phyloP scores from a whole-genome alignment of 2,113 vertebrate species.

The Genyomyrus donnyi region DNA sequence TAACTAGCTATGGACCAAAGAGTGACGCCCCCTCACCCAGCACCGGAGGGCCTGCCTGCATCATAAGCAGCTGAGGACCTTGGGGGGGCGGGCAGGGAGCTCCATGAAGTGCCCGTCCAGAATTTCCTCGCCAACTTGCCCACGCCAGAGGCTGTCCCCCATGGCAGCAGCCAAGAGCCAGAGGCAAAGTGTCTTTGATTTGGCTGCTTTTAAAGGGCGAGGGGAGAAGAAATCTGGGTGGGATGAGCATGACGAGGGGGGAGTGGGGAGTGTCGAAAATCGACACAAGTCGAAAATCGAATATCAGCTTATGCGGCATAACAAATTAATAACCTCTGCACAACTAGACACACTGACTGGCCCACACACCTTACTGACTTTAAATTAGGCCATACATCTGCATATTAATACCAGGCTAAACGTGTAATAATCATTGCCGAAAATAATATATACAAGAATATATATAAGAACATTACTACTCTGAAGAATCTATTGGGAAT shows the following conservation, averaged over 20 bases:
- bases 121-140: neutral
- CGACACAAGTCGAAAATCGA: neutral
- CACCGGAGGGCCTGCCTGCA: neutral
- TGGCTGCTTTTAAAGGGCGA: neutral
- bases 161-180: neutral
- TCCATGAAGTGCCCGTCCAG: neutral
- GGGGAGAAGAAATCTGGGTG: neutral
- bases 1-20: neutral
- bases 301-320: neutral
- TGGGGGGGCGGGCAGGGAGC: neutral
- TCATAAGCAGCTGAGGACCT: neutral
- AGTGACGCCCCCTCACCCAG: neutral
- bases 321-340: neutral
- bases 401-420: slow-evolving; percentile 46
- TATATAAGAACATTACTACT: slow-evolving; percentile 42
- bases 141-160: neutral
- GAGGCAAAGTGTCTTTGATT: neutral
- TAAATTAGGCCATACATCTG: neutral
- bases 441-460: slow-evolving; percentile 49
- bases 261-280: slow-evolving; percentile 19
- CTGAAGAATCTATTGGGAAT: slow-evolving; percentile 30
- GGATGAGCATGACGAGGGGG: slow-evolving; percentile 10
- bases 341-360: neutral
- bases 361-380: neutral
- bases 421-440: slow-evolving; percentile 47